A percentile compares a stretch with the other conserved stretches of the same genome.
These are phyloP conservation scores for Nasonia vitripennis DNA, from an alignment of 1,140 invertebrate genomes.

Conservation along the genomic window DNA sequence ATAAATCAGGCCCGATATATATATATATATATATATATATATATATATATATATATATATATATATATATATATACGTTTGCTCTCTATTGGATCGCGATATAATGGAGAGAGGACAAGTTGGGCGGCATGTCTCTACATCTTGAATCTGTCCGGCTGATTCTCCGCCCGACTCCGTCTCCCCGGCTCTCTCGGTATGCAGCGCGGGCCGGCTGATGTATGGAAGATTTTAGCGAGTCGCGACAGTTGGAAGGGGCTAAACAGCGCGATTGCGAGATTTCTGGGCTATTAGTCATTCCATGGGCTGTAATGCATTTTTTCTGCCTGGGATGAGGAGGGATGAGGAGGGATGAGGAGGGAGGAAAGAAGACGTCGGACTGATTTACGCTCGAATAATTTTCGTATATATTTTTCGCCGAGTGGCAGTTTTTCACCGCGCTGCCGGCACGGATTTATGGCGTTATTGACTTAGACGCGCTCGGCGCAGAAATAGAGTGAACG, in stretches of 20 bases:
- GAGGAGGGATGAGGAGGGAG: background rate
- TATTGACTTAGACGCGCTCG: constrained; percentile 41
- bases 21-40: background rate
- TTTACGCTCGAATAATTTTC: constrained; percentile 41
- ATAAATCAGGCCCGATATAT: background rate
- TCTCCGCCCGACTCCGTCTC: background rate
- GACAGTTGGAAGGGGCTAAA: background rate
- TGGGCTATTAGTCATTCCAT: constrained; percentile 41
- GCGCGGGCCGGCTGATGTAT: constrained; percentile 25
- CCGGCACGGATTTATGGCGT: constrained; percentile 38
- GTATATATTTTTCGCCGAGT: constrained; percentile 32
- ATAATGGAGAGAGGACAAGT: too few species aligned
- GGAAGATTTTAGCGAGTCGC: constrained; percentile 34
- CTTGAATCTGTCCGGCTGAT: background rate
- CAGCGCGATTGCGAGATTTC: constrained; percentile 41
- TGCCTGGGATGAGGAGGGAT: background rate
- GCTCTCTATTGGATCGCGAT: background rate
- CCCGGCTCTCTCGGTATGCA: background rate
- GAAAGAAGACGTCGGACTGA: background rate
- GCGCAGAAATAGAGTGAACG: background rate
- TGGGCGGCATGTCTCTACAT: too few species aligned
- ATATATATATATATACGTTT: background rate
- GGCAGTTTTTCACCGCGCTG: constrained; percentile 23
- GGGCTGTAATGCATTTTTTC: constrained; percentile 7
- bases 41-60: background rate